Evolutionary conservation across 2,888 invertebrate genomes (phyloP), one percentile per base, ranked within the genome.

Genomic region (Drosophila kuntzei): DNA sequence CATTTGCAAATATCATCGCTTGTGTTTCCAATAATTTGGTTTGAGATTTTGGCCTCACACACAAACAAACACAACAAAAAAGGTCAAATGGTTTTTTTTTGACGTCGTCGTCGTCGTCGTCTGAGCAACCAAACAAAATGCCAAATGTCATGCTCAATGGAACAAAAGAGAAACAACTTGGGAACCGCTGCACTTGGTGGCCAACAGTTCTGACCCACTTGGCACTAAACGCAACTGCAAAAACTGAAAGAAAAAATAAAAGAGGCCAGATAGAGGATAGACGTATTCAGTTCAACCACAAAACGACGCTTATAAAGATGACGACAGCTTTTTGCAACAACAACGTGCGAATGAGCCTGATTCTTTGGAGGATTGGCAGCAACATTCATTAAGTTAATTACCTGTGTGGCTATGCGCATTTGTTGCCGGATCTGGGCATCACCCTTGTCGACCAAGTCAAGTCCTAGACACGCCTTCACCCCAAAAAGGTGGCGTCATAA

Each of bases 61-160:
- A 49, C 32, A 55, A 11, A 55, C 39, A 63, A 9, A 32, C 16
- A 32, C 20, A 37, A 12, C 12, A 51, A 78, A 70, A 78, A 80
- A 80, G 81, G 79, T 78, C 81, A 80, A 71, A 80, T 74, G 49
- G 43, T 37, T 74, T 80, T 79, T 79, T 79, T 63, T 25, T 25
- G 6, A 6, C 6, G 72, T 55, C 69, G 46, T 71, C 41, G 46
- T 58, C 41, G 61, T 51, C 32, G 71, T 76, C 60, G 74, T 71
- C 74, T 32, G 65, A 74, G 80, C 71, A 76, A 79, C 65, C 73
- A 64, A 71, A 78, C 71, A 72, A 81, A 79, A 79, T 79, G 81
- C 66, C 75, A 79, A 79, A 75, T 66, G 81, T 81, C 79, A 79
- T 79, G 73, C 63, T 64, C 62, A 54, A 50, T 76, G 71, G 66